These are phyloP conservation scores for Aldrovandia affinis DNA, from an alignment of 2,797 vertebrate species.

Conservation along the genomic window DNA sequence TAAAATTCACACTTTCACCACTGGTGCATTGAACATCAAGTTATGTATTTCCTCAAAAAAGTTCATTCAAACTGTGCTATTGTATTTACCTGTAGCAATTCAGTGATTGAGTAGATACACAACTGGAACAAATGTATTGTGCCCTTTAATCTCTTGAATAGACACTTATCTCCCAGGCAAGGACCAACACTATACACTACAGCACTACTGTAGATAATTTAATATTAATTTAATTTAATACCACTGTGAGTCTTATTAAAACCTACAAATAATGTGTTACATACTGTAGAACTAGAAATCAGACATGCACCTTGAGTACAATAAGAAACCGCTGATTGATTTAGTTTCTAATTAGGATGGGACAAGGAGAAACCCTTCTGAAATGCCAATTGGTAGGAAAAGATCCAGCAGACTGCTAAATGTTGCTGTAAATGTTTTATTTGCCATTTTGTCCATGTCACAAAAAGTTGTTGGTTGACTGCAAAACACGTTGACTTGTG, in stretches of 20 bases:
- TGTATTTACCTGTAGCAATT: no score
- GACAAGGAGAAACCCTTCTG: neutral
- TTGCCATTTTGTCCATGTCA: neutral
- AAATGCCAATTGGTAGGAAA: neutral
- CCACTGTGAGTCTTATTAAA: neutral
- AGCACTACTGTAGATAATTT: neutral
- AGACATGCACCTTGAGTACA: neutral
- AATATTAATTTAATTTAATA: neutral
- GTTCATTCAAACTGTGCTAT: no score
- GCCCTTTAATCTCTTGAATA: no score
- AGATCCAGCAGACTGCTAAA: neutral
- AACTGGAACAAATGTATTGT: no score
- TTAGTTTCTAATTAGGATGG: neutral
- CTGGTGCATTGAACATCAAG: neutral
- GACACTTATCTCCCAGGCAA: no score
- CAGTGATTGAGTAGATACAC: no score
- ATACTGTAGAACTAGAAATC: neutral
- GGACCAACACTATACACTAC: no score
- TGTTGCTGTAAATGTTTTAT: slow-evolving; percentile 10
- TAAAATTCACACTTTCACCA: neutral
- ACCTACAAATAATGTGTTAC: neutral
- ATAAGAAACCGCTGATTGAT: neutral
- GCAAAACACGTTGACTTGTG: neutral
- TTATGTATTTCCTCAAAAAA: no score
- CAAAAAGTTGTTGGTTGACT: neutral